Conservation (phyloP, 1,140 invertebrate species). For the Probaryconus sp. region DNA sequence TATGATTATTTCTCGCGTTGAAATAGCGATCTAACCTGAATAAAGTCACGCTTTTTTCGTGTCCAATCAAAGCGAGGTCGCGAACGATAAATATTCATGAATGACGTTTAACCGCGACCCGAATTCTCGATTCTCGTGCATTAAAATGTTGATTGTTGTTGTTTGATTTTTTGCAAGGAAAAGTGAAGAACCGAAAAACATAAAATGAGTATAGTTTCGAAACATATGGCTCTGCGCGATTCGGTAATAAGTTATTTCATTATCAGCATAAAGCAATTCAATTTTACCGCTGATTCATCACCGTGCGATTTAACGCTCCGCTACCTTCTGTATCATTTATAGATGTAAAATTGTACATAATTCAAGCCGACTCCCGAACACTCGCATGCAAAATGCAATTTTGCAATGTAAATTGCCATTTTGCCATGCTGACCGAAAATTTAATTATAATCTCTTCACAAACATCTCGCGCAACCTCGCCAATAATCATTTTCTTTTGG, state of each 20-base stretch:
- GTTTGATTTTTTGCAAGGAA: too few species aligned
- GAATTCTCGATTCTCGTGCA: too few species aligned
- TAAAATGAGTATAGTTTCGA: too few species aligned
- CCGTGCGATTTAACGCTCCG: conserved; percentile 41
- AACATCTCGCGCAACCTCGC: conserved; percentile 14
- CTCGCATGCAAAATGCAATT: conserved; percentile 45
- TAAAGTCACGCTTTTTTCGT: too few species aligned
- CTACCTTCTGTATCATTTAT: conserved; percentile 49
- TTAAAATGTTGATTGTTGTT: too few species aligned
- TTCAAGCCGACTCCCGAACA: conserved; percentile 21
- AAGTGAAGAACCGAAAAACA: too few species aligned
- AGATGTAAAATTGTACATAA: conserved; percentile 51
- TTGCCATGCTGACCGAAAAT: conserved; percentile 46
- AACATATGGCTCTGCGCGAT: too few species aligned
- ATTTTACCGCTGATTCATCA: conserved; percentile 48
- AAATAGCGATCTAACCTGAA: too few species aligned
- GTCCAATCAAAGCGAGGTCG: too few species aligned
- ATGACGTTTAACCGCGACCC: too few species aligned
- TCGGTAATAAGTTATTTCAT: conserved; percentile 50
- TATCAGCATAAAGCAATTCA: conserved; percentile 47
- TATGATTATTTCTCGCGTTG: too few species aligned
- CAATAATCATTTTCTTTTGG: conserved; percentile 14
- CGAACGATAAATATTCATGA: too few species aligned
- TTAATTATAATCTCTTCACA: conserved; percentile 47
- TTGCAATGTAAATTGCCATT: conserved; percentile 49